Evolutionary conservation across 2,113 vertebrate genomes (phyloP), one percentile per base, ranked within the genome.

Genomic region (Petrocephalus zakoni): DNA sequence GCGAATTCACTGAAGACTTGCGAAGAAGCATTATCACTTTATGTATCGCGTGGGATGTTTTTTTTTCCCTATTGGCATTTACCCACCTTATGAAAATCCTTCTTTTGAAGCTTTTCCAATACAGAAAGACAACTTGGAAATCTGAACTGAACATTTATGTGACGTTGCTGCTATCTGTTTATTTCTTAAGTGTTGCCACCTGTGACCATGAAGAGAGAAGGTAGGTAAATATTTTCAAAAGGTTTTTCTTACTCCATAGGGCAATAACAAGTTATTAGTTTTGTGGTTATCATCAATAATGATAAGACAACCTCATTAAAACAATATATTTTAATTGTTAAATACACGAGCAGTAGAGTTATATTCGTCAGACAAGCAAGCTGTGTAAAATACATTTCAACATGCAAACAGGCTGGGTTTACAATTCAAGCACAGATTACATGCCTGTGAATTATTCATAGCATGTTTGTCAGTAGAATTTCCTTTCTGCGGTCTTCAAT

Each of bases 361-460:
- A 17, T 56, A 86, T 55, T 56, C 25, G 56, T 86, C 29, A 34
- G 84, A 8, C 8, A 55, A 34, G 34, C 25, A 19, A 86, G 52
- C 29, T 9, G 29, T 56, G 29, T 86, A 85, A 52, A 34, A 85
- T 34, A 85, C 15, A 46, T 49, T 46, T 19, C 1, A 75, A 34
- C 47, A 47, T 42, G 7, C 46, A 47, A 83, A 75, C 34, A 17
- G 68, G 10, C 22, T 49, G 82, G 46, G 22, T n/a, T 51, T 51
- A 51, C 19, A 49, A 51, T 84, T 1, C 46, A 49, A n/a, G 11
- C 11, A 52, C 64, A 84, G 82, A 13, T 56, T 53, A 86, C 51
- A 83, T 46, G 84, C 19, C 84, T 86, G 84, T 86, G 29, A 86
- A 53, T 86, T 34, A 53, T 86, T 34, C 29, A 86, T 15, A 55